Conservation (phyloP, 2,113 vertebrate genomes). For the Camelus bactrianus region DNA sequence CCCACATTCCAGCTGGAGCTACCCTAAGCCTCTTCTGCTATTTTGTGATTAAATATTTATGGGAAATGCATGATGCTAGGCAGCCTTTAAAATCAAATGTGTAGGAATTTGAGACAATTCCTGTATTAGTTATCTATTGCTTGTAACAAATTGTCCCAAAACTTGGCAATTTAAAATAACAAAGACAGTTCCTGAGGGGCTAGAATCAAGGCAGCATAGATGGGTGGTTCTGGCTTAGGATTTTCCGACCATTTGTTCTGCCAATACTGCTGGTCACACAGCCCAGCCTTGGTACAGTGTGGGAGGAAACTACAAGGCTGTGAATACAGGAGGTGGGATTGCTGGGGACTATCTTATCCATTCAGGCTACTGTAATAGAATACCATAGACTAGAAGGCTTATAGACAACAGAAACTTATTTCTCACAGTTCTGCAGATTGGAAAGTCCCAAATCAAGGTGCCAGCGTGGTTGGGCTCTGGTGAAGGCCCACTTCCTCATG, state of each 20-base stretch:
- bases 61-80: not conserved
- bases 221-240: not conserved
- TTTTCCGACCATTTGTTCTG: not conserved
- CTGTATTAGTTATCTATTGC: not conserved
- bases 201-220: not conserved
- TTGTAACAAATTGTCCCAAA: constrained; percentile 2
- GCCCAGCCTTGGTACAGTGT: not conserved
- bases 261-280: not conserved
- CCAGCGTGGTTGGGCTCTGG: not conserved
- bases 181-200: not conserved
- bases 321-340: not conserved
- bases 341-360: not conserved
- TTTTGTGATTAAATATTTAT: constrained; percentile 35
- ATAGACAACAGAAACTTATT: not conserved
- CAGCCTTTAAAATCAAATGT: constrained; percentile 33
- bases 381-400: not conserved
- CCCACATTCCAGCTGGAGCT: not conserved
- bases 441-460: not conserved
- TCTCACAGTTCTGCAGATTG: not conserved
- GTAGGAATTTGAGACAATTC: not conserved
- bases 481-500: not conserved
- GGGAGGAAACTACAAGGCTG: not conserved
- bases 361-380: not conserved
- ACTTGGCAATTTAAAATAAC: not conserved
- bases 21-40: not conserved